Conservation (phyloP, 1,140 invertebrate genomes). For the Caligus rogercresseyi region DNA sequence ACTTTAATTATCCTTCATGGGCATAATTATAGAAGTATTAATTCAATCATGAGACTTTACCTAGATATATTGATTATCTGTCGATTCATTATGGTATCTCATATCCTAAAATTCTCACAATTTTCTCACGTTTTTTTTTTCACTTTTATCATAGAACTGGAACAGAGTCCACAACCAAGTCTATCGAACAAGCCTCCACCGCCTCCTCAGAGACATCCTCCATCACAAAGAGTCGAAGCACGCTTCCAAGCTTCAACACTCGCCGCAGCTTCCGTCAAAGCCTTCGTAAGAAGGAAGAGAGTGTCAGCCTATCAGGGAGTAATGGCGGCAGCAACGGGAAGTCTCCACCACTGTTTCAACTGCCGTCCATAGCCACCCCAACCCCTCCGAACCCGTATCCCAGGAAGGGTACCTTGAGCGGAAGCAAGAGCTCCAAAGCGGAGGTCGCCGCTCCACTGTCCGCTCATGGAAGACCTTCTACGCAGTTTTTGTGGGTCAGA, state of each 20-base stretch:
- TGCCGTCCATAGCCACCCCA: not conserved
- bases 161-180: not conserved
- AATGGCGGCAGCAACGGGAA: too few species aligned
- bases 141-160: not conserved
- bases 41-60: too few species aligned
- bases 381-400: conserved; percentile 47
- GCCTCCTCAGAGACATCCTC: not conserved
- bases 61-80: too few species aligned
- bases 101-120: too few species aligned
- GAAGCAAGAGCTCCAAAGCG: conserved; percentile 81
- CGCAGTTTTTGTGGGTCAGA: conserved; percentile 73
- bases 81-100: too few species aligned
- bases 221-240: not conserved
- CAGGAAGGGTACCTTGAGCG: conserved; percentile 78
- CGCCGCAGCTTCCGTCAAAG: conserved; percentile 2
- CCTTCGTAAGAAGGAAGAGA: not conserved
- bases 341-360: too few species aligned
- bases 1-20: too few species aligned
- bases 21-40: too few species aligned
- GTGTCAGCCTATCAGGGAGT: too few species aligned
- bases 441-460: conserved; percentile 44
- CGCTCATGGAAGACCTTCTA: conserved; percentile 22
- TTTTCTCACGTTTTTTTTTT: too few species aligned
- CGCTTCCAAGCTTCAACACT: not conserved
- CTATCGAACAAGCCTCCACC: not conserved